phyloP scores from a whole-genome alignment of 2,113 vertebrate genomes.

The Hydrochoerus hydrochaeris region DNA sequence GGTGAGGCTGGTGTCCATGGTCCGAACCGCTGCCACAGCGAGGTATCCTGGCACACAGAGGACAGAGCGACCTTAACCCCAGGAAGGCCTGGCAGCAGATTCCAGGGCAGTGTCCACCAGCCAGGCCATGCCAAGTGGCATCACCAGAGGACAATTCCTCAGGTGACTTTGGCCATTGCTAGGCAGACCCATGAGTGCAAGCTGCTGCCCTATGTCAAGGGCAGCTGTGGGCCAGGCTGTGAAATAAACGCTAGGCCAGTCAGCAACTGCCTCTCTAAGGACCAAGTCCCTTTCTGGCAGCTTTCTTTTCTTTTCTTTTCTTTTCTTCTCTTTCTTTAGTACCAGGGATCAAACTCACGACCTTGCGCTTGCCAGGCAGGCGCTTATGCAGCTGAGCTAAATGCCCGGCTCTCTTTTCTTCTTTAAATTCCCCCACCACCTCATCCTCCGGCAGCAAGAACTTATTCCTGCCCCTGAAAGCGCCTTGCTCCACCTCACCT shows the following conservation, averaged over 20 bases:
- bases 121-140: constrained; percentile 73
- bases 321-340: too few species aligned
- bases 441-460: not conserved
- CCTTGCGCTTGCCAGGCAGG: too few species aligned
- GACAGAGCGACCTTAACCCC: constrained; percentile 9
- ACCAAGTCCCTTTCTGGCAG: not conserved
- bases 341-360: too few species aligned
- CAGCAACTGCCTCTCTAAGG: not conserved
- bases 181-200: not conserved
- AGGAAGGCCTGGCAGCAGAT: not conserved
- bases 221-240: fast-evolving
- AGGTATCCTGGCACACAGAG: constrained; percentile 83
- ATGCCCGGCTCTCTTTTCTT: too few species aligned
- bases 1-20: constrained; percentile 68
- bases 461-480: not conserved
- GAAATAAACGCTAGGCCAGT: not conserved
- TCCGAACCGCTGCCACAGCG: constrained; percentile 92
- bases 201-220: not conserved
- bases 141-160: fast-evolving
- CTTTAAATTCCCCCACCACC: not conserved
- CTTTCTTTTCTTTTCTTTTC: too few species aligned
- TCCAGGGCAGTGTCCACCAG: too few species aligned
- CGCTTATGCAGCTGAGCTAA: too few species aligned
- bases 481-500: constrained; percentile 58
- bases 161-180: not conserved